Evolutionary conservation across 1,140 invertebrate genomes (phyloP).

Genomic region (Lepidurus packardi): DNA sequence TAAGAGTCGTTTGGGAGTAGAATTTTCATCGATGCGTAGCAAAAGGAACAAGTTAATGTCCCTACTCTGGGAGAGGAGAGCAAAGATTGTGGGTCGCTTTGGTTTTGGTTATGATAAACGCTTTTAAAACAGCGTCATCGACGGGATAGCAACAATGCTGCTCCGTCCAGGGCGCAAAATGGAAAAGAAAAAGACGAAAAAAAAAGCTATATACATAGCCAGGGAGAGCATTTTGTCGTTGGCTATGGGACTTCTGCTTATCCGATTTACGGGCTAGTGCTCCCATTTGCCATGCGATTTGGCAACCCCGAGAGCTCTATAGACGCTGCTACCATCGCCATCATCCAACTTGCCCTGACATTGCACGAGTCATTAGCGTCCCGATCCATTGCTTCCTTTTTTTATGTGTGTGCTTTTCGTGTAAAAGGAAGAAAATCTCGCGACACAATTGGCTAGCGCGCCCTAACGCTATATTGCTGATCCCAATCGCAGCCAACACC

Average conservation of each 20-base stretch:
- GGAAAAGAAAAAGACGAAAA: background rate
- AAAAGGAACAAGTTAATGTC: no score
- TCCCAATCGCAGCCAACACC: no score
- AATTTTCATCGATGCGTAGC: no score
- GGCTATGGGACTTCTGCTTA: background rate
- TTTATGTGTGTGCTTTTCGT: background rate
- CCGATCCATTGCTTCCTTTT: conserved; percentile 10
- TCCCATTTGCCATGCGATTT: conserved; percentile 12
- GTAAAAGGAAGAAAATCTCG: background rate
- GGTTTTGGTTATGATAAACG: no score
- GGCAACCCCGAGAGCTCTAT: conserved; percentile 2
- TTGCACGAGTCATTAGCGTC: conserved; percentile 18
- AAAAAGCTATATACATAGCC: background rate
- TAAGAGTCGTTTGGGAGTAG: no score
- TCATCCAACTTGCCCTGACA: conserved; percentile 18
- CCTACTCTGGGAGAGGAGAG: no score
- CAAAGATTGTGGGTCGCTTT: no score
- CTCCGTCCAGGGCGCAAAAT: no score
- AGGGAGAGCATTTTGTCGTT: conserved; percentile 12
- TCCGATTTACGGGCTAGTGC: conserved; percentile 20
- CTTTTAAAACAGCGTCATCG: no score
- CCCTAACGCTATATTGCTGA: no score
- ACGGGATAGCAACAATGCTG: no score
- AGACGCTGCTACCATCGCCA: background rate
- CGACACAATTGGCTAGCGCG: background rate